phyloP scores from a whole-genome alignment of 2,113 vertebrate species.

The Isurus oxyrinchus region DNA sequence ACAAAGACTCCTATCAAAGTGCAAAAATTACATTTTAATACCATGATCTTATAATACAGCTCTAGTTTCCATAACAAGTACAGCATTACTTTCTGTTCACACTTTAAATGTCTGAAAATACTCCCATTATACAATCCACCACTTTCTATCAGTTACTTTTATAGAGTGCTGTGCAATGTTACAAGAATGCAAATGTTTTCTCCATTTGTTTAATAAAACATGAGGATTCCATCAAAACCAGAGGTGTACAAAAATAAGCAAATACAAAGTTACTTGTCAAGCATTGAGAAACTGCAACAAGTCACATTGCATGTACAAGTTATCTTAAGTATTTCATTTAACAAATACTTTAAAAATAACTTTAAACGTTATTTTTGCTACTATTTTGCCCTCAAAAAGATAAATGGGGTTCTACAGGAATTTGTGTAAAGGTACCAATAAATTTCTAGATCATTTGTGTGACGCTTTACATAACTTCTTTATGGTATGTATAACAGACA shows the following conservation, averaged over 20 bases:
- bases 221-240: neutral
- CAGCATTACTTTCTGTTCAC: slow-evolving; percentile 14
- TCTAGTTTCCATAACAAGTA: neutral
- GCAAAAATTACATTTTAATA: slow-evolving; percentile 33
- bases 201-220: neutral
- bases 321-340: neutral
- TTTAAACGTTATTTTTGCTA: neutral
- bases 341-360: neutral
- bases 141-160: slow-evolving; percentile 7
- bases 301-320: neutral
- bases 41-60: slow-evolving; percentile 19
- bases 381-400: neutral
- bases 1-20: neutral
- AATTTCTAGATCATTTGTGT: neutral
- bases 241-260: slow-evolving; percentile 8
- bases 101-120: neutral
- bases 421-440: neutral
- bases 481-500: neutral
- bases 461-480: neutral
- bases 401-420: neutral
- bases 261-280: slow-evolving; percentile 1
- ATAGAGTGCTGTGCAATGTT: neutral
- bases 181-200: neutral
- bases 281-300: neutral
- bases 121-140: neutral